Evolutionary conservation across 1,140 invertebrate genomes (phyloP), one percentile per base, ranked within the genome.

Genomic region (Melipona quadrifasciata): DNA sequence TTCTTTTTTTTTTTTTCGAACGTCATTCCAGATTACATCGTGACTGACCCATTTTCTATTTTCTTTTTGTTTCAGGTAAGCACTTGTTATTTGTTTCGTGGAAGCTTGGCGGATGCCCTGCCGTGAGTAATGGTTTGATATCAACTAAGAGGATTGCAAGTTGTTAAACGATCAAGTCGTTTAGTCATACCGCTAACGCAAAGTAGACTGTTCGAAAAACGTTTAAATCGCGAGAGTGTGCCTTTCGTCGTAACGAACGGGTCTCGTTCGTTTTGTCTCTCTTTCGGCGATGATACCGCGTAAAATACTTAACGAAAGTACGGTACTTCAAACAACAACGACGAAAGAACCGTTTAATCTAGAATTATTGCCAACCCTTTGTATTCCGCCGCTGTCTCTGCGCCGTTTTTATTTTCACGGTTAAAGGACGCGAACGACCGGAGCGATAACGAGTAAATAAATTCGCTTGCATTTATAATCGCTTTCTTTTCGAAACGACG

Each of bases 1-100:
- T 39, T 39, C 2, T 34, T 39, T 39, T 39, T 47, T 47, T 8
- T 6, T 39, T n/a, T 39, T 31, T n/a, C 19, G 12, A 68, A 57
- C 19, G 27, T 39, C 70, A 27, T 71, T 72, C 39, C 16, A 34
- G 53, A 70, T 34, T 17, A 17, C n/a, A 58, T 82, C 16, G n/a
- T 67, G 11, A 14, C 74, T 85, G 64, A 85, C 79, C 58, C 61
- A 31, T 65, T 78, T 71, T 17, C 72, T 84, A 31, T 83, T 87
- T 89, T 21, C 31, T 86, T 89, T 92, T 77, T 92, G 91, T 92
- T 92, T 80, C 91, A 93, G 91, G 91, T 93, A 91, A 92, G 92
- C 90, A 87, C 76, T 91, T 90, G 88, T 88, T 89, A 84, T 87
- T 65, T 39, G 84, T 86, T 87, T 72, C 65, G 80, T 87, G 39